Percentiles rank a stretch among this genome's conserved stretches.
Evolutionary conservation across 1,140 invertebrate genomes (phyloP).

Genomic region (Heterodera schachtii): DNA sequence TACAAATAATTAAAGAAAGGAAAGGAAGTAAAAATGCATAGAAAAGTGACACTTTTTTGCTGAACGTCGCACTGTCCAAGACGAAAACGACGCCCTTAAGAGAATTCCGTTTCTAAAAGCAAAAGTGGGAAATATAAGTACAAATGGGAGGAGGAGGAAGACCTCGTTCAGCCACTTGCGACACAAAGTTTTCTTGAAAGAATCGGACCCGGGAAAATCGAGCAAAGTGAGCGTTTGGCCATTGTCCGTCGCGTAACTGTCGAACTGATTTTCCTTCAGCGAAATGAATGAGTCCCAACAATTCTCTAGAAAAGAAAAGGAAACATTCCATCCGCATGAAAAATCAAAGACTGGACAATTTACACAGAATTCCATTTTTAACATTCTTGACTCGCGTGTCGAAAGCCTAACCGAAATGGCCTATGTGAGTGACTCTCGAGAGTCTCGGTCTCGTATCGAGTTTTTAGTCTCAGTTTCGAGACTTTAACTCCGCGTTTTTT

Average conservation of each 20-base stretch:
- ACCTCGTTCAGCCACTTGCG: constrained; percentile 46
- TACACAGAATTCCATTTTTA: no score
- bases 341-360: no score
- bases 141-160: background rate
- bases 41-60: constrained; percentile 31
- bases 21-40: background rate
- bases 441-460: no score
- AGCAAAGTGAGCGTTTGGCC: constrained; percentile 35
- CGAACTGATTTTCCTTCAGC: constrained; percentile 44
- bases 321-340: no score
- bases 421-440: no score
- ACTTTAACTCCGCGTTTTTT: no score
- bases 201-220: constrained; percentile 52
- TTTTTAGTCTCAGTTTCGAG: no score
- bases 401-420: no score
- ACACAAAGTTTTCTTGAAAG: constrained; percentile 37
- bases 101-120: constrained; percentile 37
- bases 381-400: no score
- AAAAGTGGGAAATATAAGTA: background rate
- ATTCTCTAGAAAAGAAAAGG: constrained; percentile 25
- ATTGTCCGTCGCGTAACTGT: constrained; percentile 14
- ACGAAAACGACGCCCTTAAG: constrained; percentile 50
- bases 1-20: background rate
- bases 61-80: constrained; percentile 50
- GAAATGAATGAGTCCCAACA: constrained; percentile 43